Evolutionary conservation across 2,888 invertebrate species (phyloP), one percentile per base, ranked within the genome.

Genomic region (Piscicola geometra): DNA sequence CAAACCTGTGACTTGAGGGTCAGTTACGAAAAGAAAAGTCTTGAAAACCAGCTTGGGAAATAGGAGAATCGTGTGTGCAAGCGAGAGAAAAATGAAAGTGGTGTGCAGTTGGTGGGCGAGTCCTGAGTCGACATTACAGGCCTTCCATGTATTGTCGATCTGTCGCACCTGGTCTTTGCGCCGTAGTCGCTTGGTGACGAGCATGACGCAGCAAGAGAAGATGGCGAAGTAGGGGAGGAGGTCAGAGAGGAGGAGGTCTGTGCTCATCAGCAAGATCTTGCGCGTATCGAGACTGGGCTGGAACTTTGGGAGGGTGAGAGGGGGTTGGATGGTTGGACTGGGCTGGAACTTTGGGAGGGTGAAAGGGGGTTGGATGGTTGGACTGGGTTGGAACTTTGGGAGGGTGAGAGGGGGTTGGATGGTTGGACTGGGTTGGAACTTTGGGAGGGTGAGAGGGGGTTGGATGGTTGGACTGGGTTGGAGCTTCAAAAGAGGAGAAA

Each of bases 191-290:
- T 74, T 72, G 33, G 79, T 79, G 15, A 79, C 67, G 60, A 79
- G 72, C 67, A 81, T 78, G 66, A 83, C 79, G n/a, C 76, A 72
- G 71, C 78, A 80, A 1, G 81, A 78, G 71, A 81, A 80, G 36
- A 82, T 80, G 36, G 81, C 76, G 30, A 81, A 73, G 21, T 81
- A 78, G 1, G 85, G 85, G 5, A 83, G 76, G 18, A 82, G 41
- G 64, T 82, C 81, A 52, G 79, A 79, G 12, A 83, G 78, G 2
- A 82, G 66, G 30, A 83, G 80, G 75, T 83, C 81, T 15, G 84
- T 79, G 25, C 81, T 75, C 33, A 84, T 84, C 82, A 82, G 82
- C 52, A 82, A 81, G 64, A 79, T 77, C 32, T 82, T 79, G 1
- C 82, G 78, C 77, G 84, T 83, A n/a, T 77, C 70, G 33, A 60